These are phyloP conservation scores for Hystrix brachyura DNA, from an alignment of 2,113 vertebrate genomes.

Conservation along the genomic window DNA sequence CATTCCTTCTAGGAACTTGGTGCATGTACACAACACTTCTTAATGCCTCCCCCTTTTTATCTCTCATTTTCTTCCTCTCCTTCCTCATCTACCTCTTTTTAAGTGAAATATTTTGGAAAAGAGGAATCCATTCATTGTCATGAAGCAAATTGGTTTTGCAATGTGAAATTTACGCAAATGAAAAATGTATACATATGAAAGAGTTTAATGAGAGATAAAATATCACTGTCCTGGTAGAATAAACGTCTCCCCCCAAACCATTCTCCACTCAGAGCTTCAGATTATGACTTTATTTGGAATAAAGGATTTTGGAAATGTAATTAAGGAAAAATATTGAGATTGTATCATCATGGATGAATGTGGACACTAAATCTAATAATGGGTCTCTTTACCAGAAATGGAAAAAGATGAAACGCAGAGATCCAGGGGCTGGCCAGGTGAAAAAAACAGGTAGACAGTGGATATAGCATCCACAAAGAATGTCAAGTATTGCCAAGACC, in stretches of 20 bases:
- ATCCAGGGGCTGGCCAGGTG: fast-evolving
- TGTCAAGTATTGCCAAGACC: background rate
- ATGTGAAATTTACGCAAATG: background rate
- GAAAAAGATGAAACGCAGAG: background rate
- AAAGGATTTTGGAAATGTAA: background rate
- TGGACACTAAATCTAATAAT: background rate
- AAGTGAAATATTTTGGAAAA: background rate
- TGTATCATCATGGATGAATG: background rate
- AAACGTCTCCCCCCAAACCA: background rate
- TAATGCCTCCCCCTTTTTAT: background rate
- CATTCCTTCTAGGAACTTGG: background rate
- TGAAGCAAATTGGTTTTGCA: background rate
- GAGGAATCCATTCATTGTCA: background rate
- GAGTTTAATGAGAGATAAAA: background rate
- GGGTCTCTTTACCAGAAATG: background rate
- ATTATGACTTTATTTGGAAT: background rate
- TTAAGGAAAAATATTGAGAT: background rate
- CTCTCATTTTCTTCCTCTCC: background rate
- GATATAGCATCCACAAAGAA: background rate
- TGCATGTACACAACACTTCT: background rate
- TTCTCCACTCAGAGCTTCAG: background rate
- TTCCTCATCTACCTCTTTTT: background rate
- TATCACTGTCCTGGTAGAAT: background rate
- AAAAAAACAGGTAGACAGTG: background rate
- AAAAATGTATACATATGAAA: background rate